Conservation (phyloP, 2,113 vertebrate genomes). For the Cheilinus undulatus region DNA sequence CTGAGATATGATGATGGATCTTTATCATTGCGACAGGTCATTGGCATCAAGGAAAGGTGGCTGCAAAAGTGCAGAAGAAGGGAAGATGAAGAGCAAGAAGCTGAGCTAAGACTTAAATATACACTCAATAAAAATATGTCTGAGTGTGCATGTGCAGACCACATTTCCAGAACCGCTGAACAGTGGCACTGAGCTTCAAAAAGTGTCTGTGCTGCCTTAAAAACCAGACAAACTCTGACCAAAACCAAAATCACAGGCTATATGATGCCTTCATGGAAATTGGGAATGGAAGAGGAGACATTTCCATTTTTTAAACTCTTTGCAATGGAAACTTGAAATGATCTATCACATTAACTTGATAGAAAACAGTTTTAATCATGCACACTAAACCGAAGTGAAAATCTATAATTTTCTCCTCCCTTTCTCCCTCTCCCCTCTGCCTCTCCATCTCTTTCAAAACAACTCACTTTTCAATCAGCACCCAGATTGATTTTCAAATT, state of each 20-base stretch:
- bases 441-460: slow-evolving; percentile 16
- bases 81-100: slow-evolving; percentile 3
- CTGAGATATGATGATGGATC: slow-evolving; percentile 62
- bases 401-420: neutral
- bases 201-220: slow-evolving; percentile 57
- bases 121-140: slow-evolving; percentile 42
- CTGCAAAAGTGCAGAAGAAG: slow-evolving; percentile 18
- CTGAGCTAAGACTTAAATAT: slow-evolving; percentile 29
- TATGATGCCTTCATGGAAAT: slow-evolving; percentile 67
- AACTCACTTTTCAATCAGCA: slow-evolving; percentile 38
- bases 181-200: slow-evolving; percentile 67
- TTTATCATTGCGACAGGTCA: slow-evolving; percentile 63
- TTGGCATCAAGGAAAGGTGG: slow-evolving; percentile 32
- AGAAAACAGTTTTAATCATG: slow-evolving; percentile 25
- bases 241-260: slow-evolving; percentile 76
- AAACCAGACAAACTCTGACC: slow-evolving; percentile 58
- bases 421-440: neutral
- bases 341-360: slow-evolving; percentile 8
- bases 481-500: slow-evolving; percentile 56
- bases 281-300: slow-evolving; percentile 44
- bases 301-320: slow-evolving; percentile 45
- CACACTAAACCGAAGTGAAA: slow-evolving; percentile 7
- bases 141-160: slow-evolving; percentile 35
- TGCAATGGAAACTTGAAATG: slow-evolving; percentile 18
- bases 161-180: slow-evolving; percentile 76